These are phyloP conservation scores for Stenodera caucasica DNA, from an alignment of 2,888 invertebrate genomes.

Conservation along the genomic window DNA sequence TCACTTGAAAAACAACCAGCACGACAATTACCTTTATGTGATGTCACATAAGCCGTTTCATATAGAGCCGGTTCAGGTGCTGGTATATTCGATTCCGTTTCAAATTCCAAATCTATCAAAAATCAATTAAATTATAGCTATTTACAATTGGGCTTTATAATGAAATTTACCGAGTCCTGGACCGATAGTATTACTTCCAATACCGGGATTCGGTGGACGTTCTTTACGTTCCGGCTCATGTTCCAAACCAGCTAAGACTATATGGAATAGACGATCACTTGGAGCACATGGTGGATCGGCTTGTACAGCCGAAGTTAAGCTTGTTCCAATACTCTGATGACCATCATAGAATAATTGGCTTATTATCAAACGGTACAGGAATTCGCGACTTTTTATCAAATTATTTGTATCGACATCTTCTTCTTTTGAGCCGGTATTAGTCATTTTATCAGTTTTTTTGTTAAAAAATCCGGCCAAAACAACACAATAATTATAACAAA, in stretches of 20 bases:
- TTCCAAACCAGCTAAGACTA: conserved; percentile 83
- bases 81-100: conserved; percentile 89
- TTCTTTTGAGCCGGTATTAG: conserved; percentile 46
- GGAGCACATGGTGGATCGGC: conserved; percentile 95
- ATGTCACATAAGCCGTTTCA: conserved; percentile 98
- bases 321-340: conserved; percentile 87
- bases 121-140: not conserved
- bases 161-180: conserved; percentile 64
- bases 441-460: too few relatives aligned
- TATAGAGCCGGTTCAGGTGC: conserved; percentile 97
- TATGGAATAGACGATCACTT: conserved; percentile 86
- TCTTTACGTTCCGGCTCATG: conserved; percentile 77
- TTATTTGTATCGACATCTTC: conserved; percentile 70
- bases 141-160: not conserved
- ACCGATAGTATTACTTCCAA: conserved; percentile 65
- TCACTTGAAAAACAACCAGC: conserved; percentile 95
- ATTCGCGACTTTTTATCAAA: conserved; percentile 84
- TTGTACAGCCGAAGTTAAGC: conserved; percentile 79
- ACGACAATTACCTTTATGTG: conserved; percentile 94
- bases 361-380: conserved; percentile 88
- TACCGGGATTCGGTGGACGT: conserved; percentile 62
- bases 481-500: too few relatives aligned
- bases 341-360: conserved; percentile 99
- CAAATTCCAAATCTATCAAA: conserved; percentile 83
- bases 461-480: too few relatives aligned